Conservation (phyloP, 2,113 vertebrate genomes). For the Anoura caudifer region DNA sequence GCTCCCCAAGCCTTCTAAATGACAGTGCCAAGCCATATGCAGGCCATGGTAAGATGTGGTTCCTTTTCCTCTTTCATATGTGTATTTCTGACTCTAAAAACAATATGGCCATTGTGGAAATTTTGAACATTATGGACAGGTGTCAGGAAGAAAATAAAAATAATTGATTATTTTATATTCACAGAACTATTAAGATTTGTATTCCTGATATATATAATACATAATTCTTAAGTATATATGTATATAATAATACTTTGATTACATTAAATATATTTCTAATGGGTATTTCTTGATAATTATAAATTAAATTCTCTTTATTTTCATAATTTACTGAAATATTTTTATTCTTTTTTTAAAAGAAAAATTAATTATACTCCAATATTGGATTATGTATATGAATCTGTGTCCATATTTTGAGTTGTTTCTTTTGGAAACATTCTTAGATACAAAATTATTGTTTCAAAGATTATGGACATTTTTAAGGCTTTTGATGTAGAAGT, state of each 20-base stretch:
- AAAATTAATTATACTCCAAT: not conserved
- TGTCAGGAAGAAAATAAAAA: constrained; percentile 26
- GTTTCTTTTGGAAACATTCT: constrained; percentile 20
- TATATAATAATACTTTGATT: not conserved
- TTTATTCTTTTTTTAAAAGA: not conserved
- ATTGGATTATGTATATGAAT: not conserved
- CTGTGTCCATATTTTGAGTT: not conserved
- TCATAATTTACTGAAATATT: not conserved
- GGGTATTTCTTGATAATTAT: not conserved
- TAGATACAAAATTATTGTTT: not conserved
- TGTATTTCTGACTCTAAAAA: constrained; percentile 15
- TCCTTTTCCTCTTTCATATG: not conserved
- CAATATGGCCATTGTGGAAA: not conserved
- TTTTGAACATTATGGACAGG: not conserved
- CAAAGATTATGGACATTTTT: not conserved
- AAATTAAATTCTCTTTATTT: constrained; percentile 16
- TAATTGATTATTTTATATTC: not conserved
- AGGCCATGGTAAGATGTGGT: constrained; percentile 89
- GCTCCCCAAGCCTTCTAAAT: constrained; percentile 96
- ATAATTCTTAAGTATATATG: not conserved
- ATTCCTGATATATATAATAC: not conserved
- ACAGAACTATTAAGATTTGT: not conserved
- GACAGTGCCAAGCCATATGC: constrained; percentile 98
- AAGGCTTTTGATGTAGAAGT: not conserved
- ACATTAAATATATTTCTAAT: not conserved